Evolutionary conservation across 2,113 vertebrate genomes (phyloP).

Genomic region (Capreolus pygargus): DNA sequence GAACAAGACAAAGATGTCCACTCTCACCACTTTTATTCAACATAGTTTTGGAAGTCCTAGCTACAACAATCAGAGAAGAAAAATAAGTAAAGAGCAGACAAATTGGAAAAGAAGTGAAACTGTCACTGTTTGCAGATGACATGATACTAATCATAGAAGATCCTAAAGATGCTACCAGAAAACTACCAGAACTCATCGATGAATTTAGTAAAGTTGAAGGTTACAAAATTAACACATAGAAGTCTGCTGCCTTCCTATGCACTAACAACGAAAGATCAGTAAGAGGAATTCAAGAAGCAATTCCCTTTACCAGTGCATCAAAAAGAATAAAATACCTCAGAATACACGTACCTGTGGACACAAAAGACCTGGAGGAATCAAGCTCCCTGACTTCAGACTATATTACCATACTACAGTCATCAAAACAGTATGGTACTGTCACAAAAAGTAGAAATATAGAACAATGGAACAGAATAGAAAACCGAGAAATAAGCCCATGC

Average conservation of each 20-base stretch:
- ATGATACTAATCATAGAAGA: not conserved
- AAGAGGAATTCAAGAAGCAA: not conserved
- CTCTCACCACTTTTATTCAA: not conserved
- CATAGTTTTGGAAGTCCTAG: not conserved
- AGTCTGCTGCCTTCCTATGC: not conserved
- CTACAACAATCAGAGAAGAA: not conserved
- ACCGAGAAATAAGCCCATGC: not conserved
- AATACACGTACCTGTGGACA: not conserved
- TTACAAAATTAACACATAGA: not conserved
- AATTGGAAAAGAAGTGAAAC: not conserved
- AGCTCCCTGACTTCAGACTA: not conserved
- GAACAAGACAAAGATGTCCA: not conserved
- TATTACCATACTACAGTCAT: not conserved
- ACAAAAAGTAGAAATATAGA: not conserved
- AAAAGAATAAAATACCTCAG: not conserved
- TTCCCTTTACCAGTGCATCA: not conserved
- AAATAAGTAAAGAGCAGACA: not conserved
- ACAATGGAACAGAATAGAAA: not conserved
- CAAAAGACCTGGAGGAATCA: not conserved
- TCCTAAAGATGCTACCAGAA: not conserved
- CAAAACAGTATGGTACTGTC: not conserved
- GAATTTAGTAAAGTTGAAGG: not conserved
- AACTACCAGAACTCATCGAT: not conserved
- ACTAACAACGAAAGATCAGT: not conserved
- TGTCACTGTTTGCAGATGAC: not conserved